Evolutionary conservation across 2,888 invertebrate genomes (phyloP).

Genomic region (Flabesymbios commensalis): DNA sequence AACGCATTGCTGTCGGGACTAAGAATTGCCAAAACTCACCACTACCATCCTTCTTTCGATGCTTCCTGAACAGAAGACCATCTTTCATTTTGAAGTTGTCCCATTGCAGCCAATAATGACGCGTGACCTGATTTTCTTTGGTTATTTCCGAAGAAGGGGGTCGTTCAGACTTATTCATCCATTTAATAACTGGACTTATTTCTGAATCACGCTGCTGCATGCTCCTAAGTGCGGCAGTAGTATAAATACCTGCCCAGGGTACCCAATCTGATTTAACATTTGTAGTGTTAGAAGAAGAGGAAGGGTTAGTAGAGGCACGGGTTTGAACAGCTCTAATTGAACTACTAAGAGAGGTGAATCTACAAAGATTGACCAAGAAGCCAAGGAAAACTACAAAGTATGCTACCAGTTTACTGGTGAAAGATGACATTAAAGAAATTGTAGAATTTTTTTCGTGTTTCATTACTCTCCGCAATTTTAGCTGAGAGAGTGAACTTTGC

Average conservation of each 20-base stretch:
- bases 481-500: not conserved
- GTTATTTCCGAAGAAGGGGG: not conserved
- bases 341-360: no score
- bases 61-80: conserved; percentile 15
- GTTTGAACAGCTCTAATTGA: no score
- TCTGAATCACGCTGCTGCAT: not conserved
- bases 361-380: no score
- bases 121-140: not conserved
- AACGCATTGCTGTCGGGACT: conserved; percentile 10
- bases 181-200: not conserved
- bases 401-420: no score
- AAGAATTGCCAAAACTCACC: conserved; percentile 7
- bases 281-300: no score
- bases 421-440: no score
- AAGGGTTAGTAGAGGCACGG: no score
- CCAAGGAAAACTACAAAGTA: no score
- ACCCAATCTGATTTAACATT: not conserved
- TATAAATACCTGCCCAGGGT: not conserved
- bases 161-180: not conserved
- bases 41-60: conserved; percentile 6
- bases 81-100: not conserved
- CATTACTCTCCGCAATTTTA: no score
- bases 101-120: conserved; percentile 6
- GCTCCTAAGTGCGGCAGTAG: not conserved
- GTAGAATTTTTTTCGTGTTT: no score